Evolutionary conservation across 2,888 invertebrate genomes (phyloP), one percentile per base, ranked within the genome.

Genomic region (Isotomurus palustris): DNA sequence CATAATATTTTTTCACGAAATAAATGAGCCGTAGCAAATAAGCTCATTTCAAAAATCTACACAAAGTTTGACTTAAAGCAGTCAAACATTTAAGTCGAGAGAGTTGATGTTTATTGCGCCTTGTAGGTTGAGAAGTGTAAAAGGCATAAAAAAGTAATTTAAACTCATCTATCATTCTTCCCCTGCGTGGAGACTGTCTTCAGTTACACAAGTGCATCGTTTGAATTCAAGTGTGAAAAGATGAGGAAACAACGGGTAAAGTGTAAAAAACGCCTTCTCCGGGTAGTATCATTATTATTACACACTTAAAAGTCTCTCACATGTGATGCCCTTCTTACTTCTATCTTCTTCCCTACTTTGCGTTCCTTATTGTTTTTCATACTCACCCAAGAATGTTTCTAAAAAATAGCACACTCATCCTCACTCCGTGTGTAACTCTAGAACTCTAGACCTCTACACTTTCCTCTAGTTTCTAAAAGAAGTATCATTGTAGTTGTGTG

Each of bases 141-240:
- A n/a, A n/a, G n/a, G n/a, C n/a, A n/a, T n/a, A 32, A 32, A 32
- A 32, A 14, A 10, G 8, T 24, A 43, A 43, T 43, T 43, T 24
- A 5, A 12, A 10, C 12, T 43, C 43, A 43, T 43, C 43, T 24
- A 43, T 43, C 43, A 43, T 43, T 43, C 43, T 19, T 22, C 43
- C 43, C 43, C 40, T 40, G 10, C 17, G 10, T 17, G 6, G 6
- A 40, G 8, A 38, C 14, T 38, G 38, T 38, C 17, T 38, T 38
- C n/a, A 5, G 17, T 14, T 38, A 22, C 43, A 43, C 24, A 6
- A 43, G 43, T 43, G n/a, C n/a, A n/a, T n/a, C n/a, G n/a, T n/a
- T n/a, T n/a, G n/a, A n/a, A n/a, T n/a, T 24, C 3, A 43, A 19
- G 43, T 43, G 43, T 43, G 43, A 43, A 43, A 43, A 43, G 43